Base-by-base conservation (phyloP, 92 coral and sea anemone genomes). In the Actinernus sp. region DNA sequence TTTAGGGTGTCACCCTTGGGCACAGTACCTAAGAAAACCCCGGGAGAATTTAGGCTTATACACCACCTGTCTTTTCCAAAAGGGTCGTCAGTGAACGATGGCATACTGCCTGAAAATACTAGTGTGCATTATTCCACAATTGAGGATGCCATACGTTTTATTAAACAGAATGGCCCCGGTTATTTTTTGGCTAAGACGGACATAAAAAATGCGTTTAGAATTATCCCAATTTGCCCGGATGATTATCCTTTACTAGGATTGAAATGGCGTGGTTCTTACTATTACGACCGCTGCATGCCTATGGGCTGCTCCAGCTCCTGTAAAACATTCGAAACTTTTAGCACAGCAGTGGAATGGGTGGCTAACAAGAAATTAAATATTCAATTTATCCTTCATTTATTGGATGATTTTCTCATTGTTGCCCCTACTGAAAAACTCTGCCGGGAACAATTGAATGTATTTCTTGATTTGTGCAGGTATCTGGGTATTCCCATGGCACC, bases 301-400 rank as follows among this genome's bases (percentile, higher is more conserved):
- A 83, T 67, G 84, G 89, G 84, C 11, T 75, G 84, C 47, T 63
- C 79, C 55, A 58, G 79, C 27, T 74, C 74, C 12, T 83, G 89
- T 61, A 45, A 55, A 31, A 75, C 65, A 6, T 83, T 83, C 60
- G 89, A 83, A 45, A 66, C 70, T 37, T 68, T 83, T 18, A 76
- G 89, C 58, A 58, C 79, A n/a, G 63, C 83, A 14, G 46, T 82
- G 9, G 78, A 82, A 40, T 74, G 81, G 83, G 63, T 82, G 26
- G 77, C 83, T 22, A 49, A 29, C 26, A 31, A 72, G 14, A 75
- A 80, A 43, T 58, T 71, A 21, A 55, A 20, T 13, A 81, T 73
- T 17, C 26, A 23, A 13, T 38, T 38, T 32, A 56, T 81, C 12
- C 26, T 81, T 23, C 82, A 81, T 49, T n/a, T 81, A 23, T 63